These are phyloP conservation scores for Cossypha dichroa DNA, from an alignment of 2,797 vertebrate species.

Conservation along the genomic window DNA sequence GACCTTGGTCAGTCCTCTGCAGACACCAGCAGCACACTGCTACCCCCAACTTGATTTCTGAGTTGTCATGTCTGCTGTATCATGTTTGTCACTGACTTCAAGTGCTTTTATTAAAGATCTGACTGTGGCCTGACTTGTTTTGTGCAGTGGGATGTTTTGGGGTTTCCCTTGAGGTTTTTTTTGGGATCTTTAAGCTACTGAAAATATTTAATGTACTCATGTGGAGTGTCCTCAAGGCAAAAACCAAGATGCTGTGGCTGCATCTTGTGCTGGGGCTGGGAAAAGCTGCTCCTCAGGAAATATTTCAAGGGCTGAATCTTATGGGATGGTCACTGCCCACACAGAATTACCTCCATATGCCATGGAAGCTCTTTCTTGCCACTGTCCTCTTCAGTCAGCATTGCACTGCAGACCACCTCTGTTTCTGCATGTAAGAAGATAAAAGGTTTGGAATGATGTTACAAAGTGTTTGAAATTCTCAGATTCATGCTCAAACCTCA, in stretches of 20 bases:
- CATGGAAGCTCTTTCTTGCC: background rate
- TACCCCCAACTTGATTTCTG: background rate
- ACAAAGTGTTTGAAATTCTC: background rate
- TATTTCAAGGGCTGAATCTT: background rate
- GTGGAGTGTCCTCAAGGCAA: background rate
- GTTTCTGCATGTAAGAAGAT: background rate
- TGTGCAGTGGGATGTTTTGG: background rate
- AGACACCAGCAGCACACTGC: constrained; percentile 14
- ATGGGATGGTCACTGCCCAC: background rate
- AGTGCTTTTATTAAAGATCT: constrained; percentile 65
- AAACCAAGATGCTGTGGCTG: background rate
- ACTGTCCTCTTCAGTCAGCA: background rate
- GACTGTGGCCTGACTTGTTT: constrained; percentile 30
- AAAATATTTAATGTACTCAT: background rate
- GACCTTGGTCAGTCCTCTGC: background rate
- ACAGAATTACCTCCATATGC: background rate
- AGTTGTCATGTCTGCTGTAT: constrained; percentile 16
- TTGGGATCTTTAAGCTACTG: background rate
- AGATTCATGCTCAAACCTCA: background rate
- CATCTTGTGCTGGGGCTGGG: background rate
- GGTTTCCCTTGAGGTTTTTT: background rate
- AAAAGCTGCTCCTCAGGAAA: background rate
- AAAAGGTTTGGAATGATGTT: background rate
- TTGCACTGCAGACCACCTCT: background rate
- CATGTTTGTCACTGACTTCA: constrained; percentile 37